Conservation (phyloP, 2,113 vertebrate species). For the Carettochelys insculpta region DNA sequence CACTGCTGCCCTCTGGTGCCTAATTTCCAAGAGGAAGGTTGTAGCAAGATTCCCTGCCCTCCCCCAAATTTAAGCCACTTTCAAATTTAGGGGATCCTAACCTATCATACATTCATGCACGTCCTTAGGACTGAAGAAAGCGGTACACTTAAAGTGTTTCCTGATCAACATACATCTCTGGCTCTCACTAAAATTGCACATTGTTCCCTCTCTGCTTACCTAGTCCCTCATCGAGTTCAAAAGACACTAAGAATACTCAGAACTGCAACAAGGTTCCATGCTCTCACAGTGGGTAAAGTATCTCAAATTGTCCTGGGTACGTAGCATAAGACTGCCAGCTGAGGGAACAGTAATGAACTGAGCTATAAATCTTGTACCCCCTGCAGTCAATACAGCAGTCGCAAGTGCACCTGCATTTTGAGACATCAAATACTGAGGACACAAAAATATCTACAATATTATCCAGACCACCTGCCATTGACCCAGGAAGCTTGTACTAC, state of each 20-base stretch:
- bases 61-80: background rate
- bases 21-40: background rate
- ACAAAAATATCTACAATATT: background rate
- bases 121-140: no score
- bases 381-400: background rate
- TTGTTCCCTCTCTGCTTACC: background rate
- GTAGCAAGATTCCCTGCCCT: background rate
- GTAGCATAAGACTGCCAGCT: background rate
- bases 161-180: accelerated
- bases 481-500: background rate
- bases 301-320: background rate
- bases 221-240: background rate
- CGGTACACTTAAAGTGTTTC: no score
- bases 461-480: background rate
- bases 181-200: background rate
- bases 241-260: background rate
- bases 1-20: background rate
- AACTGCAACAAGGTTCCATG: background rate
- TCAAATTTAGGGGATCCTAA: background rate
- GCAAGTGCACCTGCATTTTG: background rate
- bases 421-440: background rate
- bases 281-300: background rate
- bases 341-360: background rate
- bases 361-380: background rate
- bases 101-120: background rate